A percentile compares a stretch with the other conserved stretches of the same genome.
Conservation (phyloP, 2,113 vertebrate species). For the Lampris megalopsis region DNA sequence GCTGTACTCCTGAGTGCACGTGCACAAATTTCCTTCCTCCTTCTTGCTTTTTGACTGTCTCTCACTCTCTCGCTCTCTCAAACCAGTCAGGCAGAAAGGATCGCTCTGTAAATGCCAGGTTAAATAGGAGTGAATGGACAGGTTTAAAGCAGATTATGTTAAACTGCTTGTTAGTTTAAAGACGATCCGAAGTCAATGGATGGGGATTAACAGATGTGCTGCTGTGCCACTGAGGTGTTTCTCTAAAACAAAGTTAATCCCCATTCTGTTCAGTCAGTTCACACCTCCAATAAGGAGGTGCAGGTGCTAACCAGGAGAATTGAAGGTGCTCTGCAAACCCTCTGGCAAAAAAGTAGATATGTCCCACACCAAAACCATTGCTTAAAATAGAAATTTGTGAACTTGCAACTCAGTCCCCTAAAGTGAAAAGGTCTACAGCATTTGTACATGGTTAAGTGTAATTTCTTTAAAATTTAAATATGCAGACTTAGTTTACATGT, state of each 20-base stretch:
- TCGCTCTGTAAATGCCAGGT: conserved; percentile 72
- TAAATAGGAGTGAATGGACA: conserved; percentile 82
- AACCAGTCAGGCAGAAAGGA: conserved; percentile 55
- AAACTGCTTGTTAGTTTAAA: conserved; percentile 83
- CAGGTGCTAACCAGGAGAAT: conserved; percentile 35
- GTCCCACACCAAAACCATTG: too few relatives aligned
- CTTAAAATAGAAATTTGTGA: too few relatives aligned
- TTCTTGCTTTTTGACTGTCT: too few relatives aligned
- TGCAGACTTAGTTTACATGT: too few relatives aligned
- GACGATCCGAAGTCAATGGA: conserved; percentile 63
- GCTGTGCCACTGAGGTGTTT: conserved; percentile 71
- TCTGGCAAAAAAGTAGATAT: conserved; percentile 19
- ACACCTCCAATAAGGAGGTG: conserved; percentile 55
- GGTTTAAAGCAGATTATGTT: conserved; percentile 82
- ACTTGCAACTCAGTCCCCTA: too few relatives aligned
- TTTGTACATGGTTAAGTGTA: too few relatives aligned
- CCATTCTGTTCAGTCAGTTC: conserved; percentile 44
- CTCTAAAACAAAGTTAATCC: conserved; percentile 63
- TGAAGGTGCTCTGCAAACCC: conserved; percentile 44
- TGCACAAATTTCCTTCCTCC: too few relatives aligned
- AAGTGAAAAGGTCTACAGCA: too few relatives aligned
- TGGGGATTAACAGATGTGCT: conserved; percentile 69
- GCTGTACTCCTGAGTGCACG: not conserved
- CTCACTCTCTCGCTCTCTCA: not conserved
- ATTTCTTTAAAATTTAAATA: too few relatives aligned